Conservation (phyloP, 2,888 invertebrate genomes). For the Torymus auratus region DNA sequence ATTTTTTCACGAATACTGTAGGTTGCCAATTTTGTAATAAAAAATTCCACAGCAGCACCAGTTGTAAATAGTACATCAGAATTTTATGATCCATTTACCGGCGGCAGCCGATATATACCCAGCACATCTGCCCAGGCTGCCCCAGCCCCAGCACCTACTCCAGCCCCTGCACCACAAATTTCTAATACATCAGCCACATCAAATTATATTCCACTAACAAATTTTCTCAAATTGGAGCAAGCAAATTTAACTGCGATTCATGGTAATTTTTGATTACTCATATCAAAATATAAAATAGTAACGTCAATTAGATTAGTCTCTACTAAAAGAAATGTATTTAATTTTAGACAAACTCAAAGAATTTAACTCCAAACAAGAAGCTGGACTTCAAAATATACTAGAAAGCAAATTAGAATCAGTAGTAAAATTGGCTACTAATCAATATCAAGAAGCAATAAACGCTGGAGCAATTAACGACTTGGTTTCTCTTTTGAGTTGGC, state of each 20-base stretch:
- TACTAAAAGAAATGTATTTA: background rate
- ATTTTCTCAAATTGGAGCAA: conserved; percentile 85
- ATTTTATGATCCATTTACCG: conserved; percentile 83
- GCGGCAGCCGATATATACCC: conserved; percentile 84
- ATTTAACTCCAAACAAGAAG: conserved; percentile 83
- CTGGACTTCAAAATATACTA: conserved; percentile 78
- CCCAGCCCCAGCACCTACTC: background rate
- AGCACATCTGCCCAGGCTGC: conserved; percentile 55
- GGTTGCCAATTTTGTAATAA: conserved; percentile 94
- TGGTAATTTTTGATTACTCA: conserved; percentile 77
- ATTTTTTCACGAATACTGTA: conserved; percentile 66
- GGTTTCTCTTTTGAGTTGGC: conserved; percentile 69
- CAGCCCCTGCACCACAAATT: conserved; percentile 38
- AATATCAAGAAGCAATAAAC: conserved; percentile 59
- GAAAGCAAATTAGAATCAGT: conserved; percentile 81
- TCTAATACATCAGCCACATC: conserved; percentile 58
- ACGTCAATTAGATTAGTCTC: background rate
- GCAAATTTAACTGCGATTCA: conserved; percentile 86
- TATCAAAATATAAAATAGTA: background rate
- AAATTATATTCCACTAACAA: conserved; percentile 77
- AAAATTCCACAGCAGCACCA: conserved; percentile 80
- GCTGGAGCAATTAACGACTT: conserved; percentile 63
- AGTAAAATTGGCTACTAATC: conserved; percentile 80
- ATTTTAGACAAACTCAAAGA: conserved; percentile 78
- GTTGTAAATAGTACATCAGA: conserved; percentile 64